Conservation (phyloP, 1,140 invertebrate species). For the Euwallacea similis region DNA sequence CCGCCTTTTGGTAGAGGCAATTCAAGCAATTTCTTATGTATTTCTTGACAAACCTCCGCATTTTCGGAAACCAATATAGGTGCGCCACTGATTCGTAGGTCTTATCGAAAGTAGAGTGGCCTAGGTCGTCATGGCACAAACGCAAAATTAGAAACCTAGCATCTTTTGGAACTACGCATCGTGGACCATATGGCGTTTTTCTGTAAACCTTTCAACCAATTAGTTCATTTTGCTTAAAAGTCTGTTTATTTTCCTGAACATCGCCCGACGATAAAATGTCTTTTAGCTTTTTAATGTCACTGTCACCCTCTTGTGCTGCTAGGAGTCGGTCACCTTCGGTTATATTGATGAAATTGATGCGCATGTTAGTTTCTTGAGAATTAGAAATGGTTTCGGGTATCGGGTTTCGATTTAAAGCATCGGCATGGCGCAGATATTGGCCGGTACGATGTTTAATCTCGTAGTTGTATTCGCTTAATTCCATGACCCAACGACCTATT, state of each 20-base stretch:
- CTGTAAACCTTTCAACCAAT: too few relatives aligned
- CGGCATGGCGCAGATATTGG: constrained; percentile 49
- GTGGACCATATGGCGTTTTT: too few relatives aligned
- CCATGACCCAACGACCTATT: constrained; percentile 24
- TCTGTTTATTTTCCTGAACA: constrained; percentile 33
- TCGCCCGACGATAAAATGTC: neutral
- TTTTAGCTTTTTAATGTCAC: neutral
- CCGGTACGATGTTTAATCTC: constrained; percentile 1
- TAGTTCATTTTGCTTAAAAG: constrained; percentile 26
- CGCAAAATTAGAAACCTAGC: too few relatives aligned
- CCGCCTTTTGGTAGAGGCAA: too few relatives aligned
- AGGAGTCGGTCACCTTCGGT: constrained; percentile 45
- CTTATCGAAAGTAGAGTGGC: too few relatives aligned
- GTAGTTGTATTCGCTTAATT: neutral
- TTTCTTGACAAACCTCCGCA: too few relatives aligned
- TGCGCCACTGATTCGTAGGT: too few relatives aligned
- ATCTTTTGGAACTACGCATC: too few relatives aligned
- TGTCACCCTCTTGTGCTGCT: constrained; percentile 43
- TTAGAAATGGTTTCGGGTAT: too few relatives aligned
- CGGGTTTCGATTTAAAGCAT: constrained; percentile 43
- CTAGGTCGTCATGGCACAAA: too few relatives aligned
- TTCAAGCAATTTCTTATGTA: too few relatives aligned
- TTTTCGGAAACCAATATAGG: too few relatives aligned
- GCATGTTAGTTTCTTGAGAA: neutral
- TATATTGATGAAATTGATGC: constrained; percentile 32